Percentiles rank a stretch among this genome's conserved stretches.
phyloP scores from a whole-genome alignment of 2,797 vertebrate genomes.

The Microctenopoma stevenorrisi region DNA sequence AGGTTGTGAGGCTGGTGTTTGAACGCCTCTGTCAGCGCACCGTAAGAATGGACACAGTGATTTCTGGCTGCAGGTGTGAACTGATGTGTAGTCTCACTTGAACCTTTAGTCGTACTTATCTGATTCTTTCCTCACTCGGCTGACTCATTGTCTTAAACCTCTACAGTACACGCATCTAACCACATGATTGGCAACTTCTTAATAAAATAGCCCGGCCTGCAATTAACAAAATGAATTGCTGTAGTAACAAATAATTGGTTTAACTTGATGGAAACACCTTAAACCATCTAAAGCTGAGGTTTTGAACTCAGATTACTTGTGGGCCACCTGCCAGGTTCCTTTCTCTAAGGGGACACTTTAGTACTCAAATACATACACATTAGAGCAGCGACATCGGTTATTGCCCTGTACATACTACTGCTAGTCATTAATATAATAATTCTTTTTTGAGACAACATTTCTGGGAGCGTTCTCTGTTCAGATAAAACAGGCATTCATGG shows the following conservation, averaged over 20 bases:
- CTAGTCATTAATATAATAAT: neutral
- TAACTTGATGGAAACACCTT: neutral
- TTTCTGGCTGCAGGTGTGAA: slow-evolving; percentile 1
- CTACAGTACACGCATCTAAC: slow-evolving; percentile 7
- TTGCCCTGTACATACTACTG: too few relatives aligned
- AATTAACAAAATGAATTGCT: neutral
- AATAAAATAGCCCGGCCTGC: slow-evolving; percentile 1
- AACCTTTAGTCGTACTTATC: neutral
- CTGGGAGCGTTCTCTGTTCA: neutral
- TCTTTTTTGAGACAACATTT: neutral
- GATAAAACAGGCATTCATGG: slow-evolving; percentile 7
- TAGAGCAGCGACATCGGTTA: neutral
- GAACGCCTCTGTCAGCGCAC: slow-evolving; percentile 9
- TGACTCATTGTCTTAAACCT: slow-evolving; percentile 24
- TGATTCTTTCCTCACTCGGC: slow-evolving; percentile 1
- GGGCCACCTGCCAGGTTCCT: neutral
- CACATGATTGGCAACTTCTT: slow-evolving; percentile 10
- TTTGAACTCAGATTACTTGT: neutral
- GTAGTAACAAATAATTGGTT: neutral
- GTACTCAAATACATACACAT: neutral
- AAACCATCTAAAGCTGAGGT: neutral
- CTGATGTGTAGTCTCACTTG: slow-evolving; percentile 16
- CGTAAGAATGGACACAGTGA: slow-evolving; percentile 11
- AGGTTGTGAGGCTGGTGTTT: slow-evolving; percentile 11
- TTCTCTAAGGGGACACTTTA: neutral